Percentiles rank a stretch among this genome's conserved stretches.
These are phyloP conservation scores for Sula dactylatra DNA, from an alignment of 2,113 vertebrate genomes.

Conservation along the genomic window DNA sequence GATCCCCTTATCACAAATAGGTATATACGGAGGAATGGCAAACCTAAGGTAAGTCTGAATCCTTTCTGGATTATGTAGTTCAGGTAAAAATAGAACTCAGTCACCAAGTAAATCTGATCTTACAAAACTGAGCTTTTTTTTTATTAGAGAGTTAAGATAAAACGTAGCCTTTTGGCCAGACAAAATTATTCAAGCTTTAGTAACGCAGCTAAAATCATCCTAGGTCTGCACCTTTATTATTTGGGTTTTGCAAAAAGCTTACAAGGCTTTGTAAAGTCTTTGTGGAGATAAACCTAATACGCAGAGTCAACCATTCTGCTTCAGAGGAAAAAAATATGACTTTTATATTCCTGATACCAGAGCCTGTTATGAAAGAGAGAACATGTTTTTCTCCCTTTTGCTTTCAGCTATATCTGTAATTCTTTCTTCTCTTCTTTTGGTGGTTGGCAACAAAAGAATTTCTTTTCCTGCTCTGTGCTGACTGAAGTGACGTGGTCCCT, in stretches of 20 bases:
- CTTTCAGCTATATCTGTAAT: not conserved
- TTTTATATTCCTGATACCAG: not conserved
- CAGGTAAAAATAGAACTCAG: not conserved
- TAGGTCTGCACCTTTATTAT: not conserved
- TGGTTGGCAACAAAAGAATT: not conserved
- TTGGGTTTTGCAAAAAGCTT: not conserved
- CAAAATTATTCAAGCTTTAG: not conserved
- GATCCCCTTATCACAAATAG: not conserved
- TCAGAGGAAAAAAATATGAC: not conserved
- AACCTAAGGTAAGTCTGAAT: not conserved
- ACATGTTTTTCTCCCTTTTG: not conserved
- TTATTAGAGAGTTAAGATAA: not conserved
- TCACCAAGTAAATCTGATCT: not conserved
- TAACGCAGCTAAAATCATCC: not conserved
- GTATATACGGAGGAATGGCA: accelerated
- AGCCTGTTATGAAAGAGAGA: not conserved
- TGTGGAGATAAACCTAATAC: not conserved
- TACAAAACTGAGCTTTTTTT: not conserved
- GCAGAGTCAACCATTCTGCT: not conserved
- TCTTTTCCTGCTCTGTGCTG: not conserved
- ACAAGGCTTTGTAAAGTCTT: not conserved
- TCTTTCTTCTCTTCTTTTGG: not conserved
- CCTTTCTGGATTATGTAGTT: not conserved
- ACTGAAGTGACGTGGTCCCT: not conserved
- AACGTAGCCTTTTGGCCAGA: not conserved